These are phyloP conservation scores for Brachyhypopomus gauderio DNA, from an alignment of 2,113 vertebrate genomes.

Conservation along the genomic window DNA sequence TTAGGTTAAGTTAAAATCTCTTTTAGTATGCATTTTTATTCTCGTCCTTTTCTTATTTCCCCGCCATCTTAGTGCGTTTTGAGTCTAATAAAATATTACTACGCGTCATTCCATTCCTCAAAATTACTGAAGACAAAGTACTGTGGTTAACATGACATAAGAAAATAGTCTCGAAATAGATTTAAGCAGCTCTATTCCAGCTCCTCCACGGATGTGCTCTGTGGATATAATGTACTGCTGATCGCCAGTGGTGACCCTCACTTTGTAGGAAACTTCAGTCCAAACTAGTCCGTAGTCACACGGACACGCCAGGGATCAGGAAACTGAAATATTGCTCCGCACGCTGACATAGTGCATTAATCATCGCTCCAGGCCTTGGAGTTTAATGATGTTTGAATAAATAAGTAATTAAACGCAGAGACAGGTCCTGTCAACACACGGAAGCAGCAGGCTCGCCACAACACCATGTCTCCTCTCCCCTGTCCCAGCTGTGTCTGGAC, in stretches of 20 bases:
- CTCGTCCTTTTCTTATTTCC: too few relatives aligned
- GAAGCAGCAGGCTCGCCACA: not conserved
- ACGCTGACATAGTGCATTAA: slow-evolving; percentile 71
- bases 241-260: not conserved
- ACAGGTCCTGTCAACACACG: slow-evolving; percentile 66
- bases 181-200: too few relatives aligned
- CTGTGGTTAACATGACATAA: too few relatives aligned
- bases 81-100: too few relatives aligned
- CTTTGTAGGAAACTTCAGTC: not conserved
- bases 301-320: not conserved
- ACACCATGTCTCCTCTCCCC: not conserved
- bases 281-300: not conserved
- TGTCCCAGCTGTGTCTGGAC: not conserved
- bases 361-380: slow-evolving; percentile 66
- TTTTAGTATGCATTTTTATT: too few relatives aligned
- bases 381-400: slow-evolving; percentile 73
- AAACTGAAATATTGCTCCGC: slow-evolving; percentile 42
- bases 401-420: slow-evolving; percentile 72
- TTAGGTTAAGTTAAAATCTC: too few relatives aligned
- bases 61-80: too few relatives aligned
- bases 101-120: too few relatives aligned
- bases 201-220: not conserved
- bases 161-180: too few relatives aligned
- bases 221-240: too few relatives aligned
- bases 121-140: too few relatives aligned